These are phyloP conservation scores for Drosophila meridiana DNA, from an alignment of 2,888 invertebrate genomes.

Conservation along the genomic window DNA sequence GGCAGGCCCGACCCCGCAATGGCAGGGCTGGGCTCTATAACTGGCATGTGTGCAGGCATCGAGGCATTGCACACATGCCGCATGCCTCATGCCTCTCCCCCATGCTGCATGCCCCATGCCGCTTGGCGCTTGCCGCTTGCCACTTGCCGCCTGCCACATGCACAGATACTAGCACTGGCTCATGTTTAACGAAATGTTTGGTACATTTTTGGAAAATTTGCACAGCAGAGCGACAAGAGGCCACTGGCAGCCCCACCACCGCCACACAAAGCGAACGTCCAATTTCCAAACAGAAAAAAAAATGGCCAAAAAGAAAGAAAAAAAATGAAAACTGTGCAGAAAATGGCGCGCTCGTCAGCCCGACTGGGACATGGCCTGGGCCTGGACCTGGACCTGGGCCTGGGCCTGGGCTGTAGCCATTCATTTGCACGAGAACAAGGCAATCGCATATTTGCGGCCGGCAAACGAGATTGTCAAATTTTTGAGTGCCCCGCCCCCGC, in stretches of 20 bases:
- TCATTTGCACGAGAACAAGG: slow-evolving; percentile 78
- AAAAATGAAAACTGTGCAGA: slow-evolving; percentile 45
- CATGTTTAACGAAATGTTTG: slow-evolving; percentile 73
- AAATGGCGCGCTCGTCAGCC: slow-evolving; percentile 62
- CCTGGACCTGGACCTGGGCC: not conserved
- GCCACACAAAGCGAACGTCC: slow-evolving; percentile 36
- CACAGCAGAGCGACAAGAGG: slow-evolving; percentile 56
- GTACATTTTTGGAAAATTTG: slow-evolving; percentile 74
- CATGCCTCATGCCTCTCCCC: not conserved
- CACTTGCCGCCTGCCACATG: slow-evolving; percentile 29
- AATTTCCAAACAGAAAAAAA: slow-evolving; percentile 12
- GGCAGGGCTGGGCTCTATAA: not conserved
- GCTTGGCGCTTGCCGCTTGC: slow-evolving; percentile 22
- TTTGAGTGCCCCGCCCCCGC: slow-evolving; percentile 50
- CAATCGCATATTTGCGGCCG: slow-evolving; percentile 78
- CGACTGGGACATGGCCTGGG: slow-evolving; percentile 18
- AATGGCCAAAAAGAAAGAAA: slow-evolving; percentile 9
- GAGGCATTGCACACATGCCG: slow-evolving; percentile 48
- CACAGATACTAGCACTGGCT: slow-evolving; percentile 34
- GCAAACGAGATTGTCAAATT: slow-evolving; percentile 78
- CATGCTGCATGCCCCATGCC: slow-evolving; percentile 6
- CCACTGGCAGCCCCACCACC: slow-evolving; percentile 11
- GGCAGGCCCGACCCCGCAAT: slow-evolving; percentile 8
- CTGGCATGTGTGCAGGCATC: slow-evolving; percentile 23
- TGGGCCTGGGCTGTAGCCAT: slow-evolving; percentile 41